Conservation (phyloP, 2,888 invertebrate species). For the Lithophane ornitopus region DNA sequence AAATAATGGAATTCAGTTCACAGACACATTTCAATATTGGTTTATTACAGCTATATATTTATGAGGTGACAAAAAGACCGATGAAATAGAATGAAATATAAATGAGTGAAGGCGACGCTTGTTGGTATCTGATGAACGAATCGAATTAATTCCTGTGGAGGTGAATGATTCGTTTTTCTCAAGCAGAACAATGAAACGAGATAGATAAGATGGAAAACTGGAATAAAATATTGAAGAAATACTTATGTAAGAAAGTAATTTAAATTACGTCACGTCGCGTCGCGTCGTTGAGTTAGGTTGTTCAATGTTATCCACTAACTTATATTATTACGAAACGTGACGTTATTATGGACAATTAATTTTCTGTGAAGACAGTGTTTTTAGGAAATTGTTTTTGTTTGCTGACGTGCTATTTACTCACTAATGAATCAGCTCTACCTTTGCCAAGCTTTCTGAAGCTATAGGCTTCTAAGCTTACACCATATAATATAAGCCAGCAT, state of each 20-base stretch:
- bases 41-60: slow-evolving; percentile 57
- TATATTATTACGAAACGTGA: neutral
- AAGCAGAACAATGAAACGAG: slow-evolving; percentile 56
- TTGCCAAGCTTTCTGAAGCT: neutral
- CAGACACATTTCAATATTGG: slow-evolving; percentile 33
- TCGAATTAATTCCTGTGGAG: slow-evolving; percentile 71
- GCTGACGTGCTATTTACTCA: neutral
- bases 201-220: slow-evolving; percentile 48
- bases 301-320: neutral
- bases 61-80: slow-evolving; percentile 57
- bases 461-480: neutral
- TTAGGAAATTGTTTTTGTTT: neutral
- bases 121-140: slow-evolving; percentile 69
- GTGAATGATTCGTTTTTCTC: slow-evolving; percentile 62
- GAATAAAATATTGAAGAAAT: slow-evolving; percentile 45
- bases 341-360: neutral
- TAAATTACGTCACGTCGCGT: slow-evolving; percentile 23
- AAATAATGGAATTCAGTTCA: slow-evolving; percentile 23
- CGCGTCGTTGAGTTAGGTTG: neutral
- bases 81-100: slow-evolving; percentile 59
- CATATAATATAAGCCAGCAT: neutral
- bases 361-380: neutral
- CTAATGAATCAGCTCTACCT: no score
- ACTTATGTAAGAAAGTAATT: slow-evolving; percentile 34
- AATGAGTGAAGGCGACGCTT: slow-evolving; percentile 61